These are phyloP conservation scores for Pygoscelis adeliae DNA, from an alignment of 2,113 vertebrate species.

Conservation along the genomic window DNA sequence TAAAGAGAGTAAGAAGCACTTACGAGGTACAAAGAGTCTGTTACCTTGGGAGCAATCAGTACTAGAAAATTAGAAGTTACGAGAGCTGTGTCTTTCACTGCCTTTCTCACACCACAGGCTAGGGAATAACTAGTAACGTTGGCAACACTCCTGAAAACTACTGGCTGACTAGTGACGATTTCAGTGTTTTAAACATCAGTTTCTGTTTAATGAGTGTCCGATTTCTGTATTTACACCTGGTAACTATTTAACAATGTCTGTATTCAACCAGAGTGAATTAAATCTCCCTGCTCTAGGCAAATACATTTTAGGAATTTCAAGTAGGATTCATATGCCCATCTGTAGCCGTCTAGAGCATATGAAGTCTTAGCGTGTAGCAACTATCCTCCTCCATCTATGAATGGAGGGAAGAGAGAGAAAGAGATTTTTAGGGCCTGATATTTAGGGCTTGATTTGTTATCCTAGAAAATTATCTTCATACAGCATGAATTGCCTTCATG, in stretches of 20 bases:
- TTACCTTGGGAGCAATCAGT: neutral
- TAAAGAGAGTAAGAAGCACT: neutral
- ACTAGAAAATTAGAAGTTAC: neutral
- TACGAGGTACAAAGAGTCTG: neutral
- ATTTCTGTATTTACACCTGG: neutral
- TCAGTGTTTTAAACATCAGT: neutral
- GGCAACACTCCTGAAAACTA: neutral
- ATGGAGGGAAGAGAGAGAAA: neutral
- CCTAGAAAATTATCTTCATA: neutral
- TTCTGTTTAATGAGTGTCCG: neutral
- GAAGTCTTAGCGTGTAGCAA: neutral
- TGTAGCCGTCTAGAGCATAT: neutral
- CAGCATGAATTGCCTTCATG: neutral
- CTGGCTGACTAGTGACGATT: neutral
- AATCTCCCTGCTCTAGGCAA: neutral
- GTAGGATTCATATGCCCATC: neutral
- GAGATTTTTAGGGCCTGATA: neutral
- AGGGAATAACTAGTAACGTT: neutral
- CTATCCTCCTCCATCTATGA: neutral
- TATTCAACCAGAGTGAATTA: neutral
- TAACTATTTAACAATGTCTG: neutral
- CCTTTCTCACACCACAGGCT: neutral
- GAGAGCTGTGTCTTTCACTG: neutral
- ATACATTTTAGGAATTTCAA: neutral
- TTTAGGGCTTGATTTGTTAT: neutral